A percentile compares a stretch with the other conserved stretches of the same genome.
phyloP scores from a whole-genome alignment of 2,113 vertebrate species.

The Muscicapa adusta region DNA sequence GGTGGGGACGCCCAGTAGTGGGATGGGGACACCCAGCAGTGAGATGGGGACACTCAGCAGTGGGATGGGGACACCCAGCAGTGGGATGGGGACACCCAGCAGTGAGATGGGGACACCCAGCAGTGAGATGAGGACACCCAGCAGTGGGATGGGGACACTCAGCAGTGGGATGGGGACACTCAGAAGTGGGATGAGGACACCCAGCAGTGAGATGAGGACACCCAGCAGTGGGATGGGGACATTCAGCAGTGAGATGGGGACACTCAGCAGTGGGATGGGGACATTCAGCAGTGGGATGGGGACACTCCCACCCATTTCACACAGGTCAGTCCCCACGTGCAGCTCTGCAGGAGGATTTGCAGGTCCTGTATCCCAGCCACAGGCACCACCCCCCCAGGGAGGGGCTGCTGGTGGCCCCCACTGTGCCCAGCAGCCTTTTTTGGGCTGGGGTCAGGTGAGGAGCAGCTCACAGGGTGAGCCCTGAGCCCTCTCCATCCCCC shows the following conservation, averaged over 20 bases:
- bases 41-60: neutral
- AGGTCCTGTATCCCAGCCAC: accelerated
- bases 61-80: neutral
- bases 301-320: neutral
- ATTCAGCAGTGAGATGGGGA: too few species aligned
- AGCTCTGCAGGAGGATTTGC: neutral
- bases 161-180: neutral
- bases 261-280: neutral
- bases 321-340: accelerated
- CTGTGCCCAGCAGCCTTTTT: neutral
- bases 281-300: accelerated
- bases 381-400: too few species aligned
- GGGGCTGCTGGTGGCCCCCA: neutral
- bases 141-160: neutral
- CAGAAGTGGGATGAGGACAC: too few species aligned
- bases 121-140: neutral
- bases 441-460: accelerated
- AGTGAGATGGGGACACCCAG: neutral
- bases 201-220: neutral
- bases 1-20: neutral
- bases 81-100: neutral
- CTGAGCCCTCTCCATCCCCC: neutral
- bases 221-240: neutral
- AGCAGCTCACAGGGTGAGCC: neutral
- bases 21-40: neutral